These are phyloP conservation scores for Hylaeus volcanicus DNA, from an alignment of 1,140 invertebrate genomes.

Conservation along the genomic window DNA sequence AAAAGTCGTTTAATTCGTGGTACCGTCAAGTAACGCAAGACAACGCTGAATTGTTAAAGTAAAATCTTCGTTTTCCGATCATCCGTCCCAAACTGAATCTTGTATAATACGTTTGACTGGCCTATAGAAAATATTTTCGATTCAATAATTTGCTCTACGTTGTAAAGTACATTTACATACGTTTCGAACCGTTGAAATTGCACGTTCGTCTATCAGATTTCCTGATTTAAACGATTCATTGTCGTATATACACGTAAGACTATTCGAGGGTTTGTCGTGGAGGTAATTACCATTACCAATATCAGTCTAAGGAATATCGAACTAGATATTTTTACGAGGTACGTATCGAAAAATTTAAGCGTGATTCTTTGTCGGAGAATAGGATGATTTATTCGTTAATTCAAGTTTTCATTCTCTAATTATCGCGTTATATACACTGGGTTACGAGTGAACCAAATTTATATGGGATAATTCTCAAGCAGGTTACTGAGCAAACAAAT, in stretches of 20 bases:
- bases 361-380: background rate
- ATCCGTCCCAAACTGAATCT: background rate
- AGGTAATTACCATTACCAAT: constrained; percentile 5
- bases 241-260: constrained; percentile 15
- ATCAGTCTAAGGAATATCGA: background rate
- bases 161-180: background rate
- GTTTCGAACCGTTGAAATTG: background rate
- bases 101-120: constrained; percentile 16
- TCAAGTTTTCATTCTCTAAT: background rate
- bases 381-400: background rate
- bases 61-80: constrained; percentile 1
- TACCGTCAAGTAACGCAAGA: background rate
- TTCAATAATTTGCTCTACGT: background rate
- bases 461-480: constrained; percentile 13
- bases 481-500: constrained; percentile 23
- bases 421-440: constrained; percentile 6
- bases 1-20: background rate
- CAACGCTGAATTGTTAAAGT: background rate
- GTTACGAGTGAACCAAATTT: constrained; percentile 2
- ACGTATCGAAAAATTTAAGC: background rate
- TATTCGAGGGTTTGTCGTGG: background rate
- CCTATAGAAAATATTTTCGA: constrained; percentile 6
- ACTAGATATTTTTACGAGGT: constrained; percentile 1
- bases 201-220: background rate
- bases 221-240: background rate